phyloP scores from a whole-genome alignment of 2,113 vertebrate genomes.

The Xiphophorus maculatus region DNA sequence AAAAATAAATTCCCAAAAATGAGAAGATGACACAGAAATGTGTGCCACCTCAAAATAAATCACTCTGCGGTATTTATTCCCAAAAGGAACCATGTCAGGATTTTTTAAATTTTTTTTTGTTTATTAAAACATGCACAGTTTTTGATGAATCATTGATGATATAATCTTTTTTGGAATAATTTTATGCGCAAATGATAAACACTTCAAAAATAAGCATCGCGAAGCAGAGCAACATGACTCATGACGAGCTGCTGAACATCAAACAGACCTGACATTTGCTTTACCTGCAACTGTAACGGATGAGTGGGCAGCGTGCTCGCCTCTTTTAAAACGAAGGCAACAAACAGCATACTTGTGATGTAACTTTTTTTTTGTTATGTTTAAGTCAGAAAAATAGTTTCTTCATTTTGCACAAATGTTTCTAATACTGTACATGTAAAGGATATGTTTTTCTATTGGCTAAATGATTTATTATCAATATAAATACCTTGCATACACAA shows the following conservation, averaged over 20 bases:
- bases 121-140: neutral
- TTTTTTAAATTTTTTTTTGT: neutral
- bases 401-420: neutral
- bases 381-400: neutral
- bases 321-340: neutral
- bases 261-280: neutral
- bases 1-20: constrained; percentile 14
- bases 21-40: constrained; percentile 1
- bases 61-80: constrained; percentile 1
- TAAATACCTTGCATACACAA: neutral
- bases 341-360: neutral
- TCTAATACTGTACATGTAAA: neutral
- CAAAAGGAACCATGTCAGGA: constrained; percentile 5
- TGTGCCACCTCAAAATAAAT: constrained; percentile 21
- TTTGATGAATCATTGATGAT: constrained; percentile 21
- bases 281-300: neutral
- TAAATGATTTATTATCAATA: neutral
- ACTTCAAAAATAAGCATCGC: neutral
- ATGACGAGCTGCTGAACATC: neutral
- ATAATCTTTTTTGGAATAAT: neutral
- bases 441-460: neutral
- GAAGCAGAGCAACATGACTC: neutral
- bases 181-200: constrained; percentile 2
- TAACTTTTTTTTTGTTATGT: neutral
- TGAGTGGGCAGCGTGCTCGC: neutral